A percentile compares a stretch with the other conserved stretches of the same genome.
These are phyloP conservation scores for Hydraecia micacea DNA, from an alignment of 2,888 invertebrate species.

Conservation along the genomic window DNA sequence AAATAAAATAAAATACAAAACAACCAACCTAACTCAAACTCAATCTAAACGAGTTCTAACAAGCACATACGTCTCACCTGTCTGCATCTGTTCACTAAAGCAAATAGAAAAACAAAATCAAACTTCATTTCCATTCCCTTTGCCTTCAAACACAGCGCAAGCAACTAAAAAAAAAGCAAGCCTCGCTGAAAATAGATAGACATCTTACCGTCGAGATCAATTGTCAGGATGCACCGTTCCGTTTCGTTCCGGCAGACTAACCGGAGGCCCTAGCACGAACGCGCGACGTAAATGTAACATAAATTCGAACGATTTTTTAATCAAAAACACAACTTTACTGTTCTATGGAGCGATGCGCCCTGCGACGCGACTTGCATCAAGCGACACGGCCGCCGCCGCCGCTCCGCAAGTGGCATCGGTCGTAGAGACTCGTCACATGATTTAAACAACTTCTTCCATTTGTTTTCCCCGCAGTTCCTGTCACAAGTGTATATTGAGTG, in stretches of 20 bases:
- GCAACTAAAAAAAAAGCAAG: slow-evolving; percentile 11
- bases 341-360: not conserved
- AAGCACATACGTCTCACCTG: not conserved
- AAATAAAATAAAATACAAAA: not conserved
- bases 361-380: not conserved
- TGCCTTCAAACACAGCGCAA: not conserved
- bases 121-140: slow-evolving; percentile 23
- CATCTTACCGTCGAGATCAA: slow-evolving; percentile 44
- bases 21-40: not conserved
- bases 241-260: slow-evolving; percentile 12
- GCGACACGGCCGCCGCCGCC: not conserved
- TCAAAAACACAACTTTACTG: no score
- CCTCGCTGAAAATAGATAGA: slow-evolving; percentile 30
- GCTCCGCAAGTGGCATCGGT: not conserved
- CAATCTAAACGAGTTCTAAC: slow-evolving; percentile 8
- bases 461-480: not conserved
- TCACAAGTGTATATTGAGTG: not conserved
- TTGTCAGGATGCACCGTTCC: slow-evolving; percentile 30
- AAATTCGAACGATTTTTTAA: not conserved
- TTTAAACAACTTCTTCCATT: no score
- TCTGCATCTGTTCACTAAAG: slow-evolving; percentile 3
- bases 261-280: not conserved
- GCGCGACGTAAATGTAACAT: not conserved
- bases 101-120: slow-evolving; percentile 17
- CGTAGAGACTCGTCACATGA: not conserved